Conservation (phyloP, 2,113 vertebrate genomes). For the Lampris megalopsis region DNA sequence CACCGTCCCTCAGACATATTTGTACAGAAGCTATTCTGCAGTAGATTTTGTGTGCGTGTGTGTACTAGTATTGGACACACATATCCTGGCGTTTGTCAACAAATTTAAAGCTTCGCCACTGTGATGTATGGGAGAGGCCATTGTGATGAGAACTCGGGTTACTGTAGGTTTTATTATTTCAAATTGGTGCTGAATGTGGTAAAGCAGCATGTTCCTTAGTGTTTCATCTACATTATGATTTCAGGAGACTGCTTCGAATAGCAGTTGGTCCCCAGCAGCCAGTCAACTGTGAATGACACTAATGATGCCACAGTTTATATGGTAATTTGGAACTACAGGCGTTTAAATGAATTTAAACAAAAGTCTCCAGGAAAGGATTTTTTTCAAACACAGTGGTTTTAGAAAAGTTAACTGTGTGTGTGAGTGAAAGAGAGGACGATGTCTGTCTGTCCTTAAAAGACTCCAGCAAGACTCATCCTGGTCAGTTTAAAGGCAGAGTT, state of each 20-base stretch:
- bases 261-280: constrained; percentile 43
- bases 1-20: too few relatives aligned
- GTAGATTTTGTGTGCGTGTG: too few relatives aligned
- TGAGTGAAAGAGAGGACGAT: constrained; percentile 8
- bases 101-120: neutral
- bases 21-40: too few relatives aligned
- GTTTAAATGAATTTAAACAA: constrained; percentile 77
- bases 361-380: constrained; percentile 32
- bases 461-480: constrained; percentile 52
- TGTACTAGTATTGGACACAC: too few relatives aligned
- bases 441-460: constrained; percentile 65
- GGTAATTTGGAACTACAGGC: constrained; percentile 57
- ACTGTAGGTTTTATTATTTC: constrained; percentile 30
- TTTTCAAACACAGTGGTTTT: constrained; percentile 31
- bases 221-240: constrained; percentile 38
- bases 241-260: constrained; percentile 38
- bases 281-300: constrained; percentile 46
- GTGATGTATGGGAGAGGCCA: constrained; percentile 2
- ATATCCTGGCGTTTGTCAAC: too few relatives aligned
- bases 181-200: constrained; percentile 15
- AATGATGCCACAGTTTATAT: constrained; percentile 57
- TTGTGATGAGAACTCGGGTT: constrained; percentile 32
- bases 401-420: constrained; percentile 2
- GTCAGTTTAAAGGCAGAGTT: constrained; percentile 47
- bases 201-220: constrained; percentile 21